Base-by-base conservation (phyloP, 2,797 vertebrate genomes). In the Brotula barbata region DNA sequence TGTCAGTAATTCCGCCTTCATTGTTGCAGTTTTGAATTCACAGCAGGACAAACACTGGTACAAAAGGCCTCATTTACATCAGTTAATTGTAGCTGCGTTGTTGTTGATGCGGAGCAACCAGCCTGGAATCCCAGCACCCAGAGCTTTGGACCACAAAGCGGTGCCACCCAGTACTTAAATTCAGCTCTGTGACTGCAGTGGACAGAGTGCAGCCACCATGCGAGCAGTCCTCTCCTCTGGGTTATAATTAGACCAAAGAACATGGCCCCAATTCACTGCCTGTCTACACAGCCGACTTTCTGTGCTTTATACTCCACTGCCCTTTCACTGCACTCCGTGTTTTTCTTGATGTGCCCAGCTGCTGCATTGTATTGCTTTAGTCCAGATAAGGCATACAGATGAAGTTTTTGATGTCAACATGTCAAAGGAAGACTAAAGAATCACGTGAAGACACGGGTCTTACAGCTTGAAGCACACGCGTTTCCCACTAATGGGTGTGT, bases 161-260 rank as follows among this genome's bases (percentile, higher is more conserved):
- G 77, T 82, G 74, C 87, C 85, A 82, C 87, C 87, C 84, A 75
- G 2, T 82, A 83, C 79, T 88, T 88, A 86, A 65, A 75, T 36
- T 45, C 65, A 57, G 57, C 71, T 84, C 31, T 63, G 68, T 62
- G 64, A 72, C 66, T 73, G 68, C 77, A 70, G 75, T 43, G 56
- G 75, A 71, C 75, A 71, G 73, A 80, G 58, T 52, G 62, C 69
- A 45, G 71, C 77, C 68, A 42, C 69, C 45, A 74, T 73, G 73
- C 19, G 63, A 83, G 67, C 40, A 1, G 63, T 68, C 66, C 40
- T 62, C 71, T 76, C 68, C 58, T 71, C 78, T 55, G 73, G 71
- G 73, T 78, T 89, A 83, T 87, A 87, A 85, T 89, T 88, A 85
- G 84, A 86, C 77, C 63, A 71, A 75, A 86, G 79, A 67, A 74